Conservation (phyloP, 1,140 invertebrate genomes). For the Drosophila azteca region DNA sequence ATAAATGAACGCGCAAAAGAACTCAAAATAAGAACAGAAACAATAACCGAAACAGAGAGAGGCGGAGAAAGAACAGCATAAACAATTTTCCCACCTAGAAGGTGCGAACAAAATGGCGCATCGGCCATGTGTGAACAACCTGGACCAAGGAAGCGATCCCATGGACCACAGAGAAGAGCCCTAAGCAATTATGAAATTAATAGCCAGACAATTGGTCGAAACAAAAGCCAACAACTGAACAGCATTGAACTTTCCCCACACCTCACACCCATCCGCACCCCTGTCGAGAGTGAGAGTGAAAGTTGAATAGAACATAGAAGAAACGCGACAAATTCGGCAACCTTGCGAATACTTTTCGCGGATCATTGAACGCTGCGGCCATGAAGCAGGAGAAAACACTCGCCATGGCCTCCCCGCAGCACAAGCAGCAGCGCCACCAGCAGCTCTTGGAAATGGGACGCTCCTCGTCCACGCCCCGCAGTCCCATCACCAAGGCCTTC, state of each 20-base stretch:
- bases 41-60: conserved; percentile 4
- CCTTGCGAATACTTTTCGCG: conserved; percentile 33
- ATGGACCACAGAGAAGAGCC: conserved; percentile 21
- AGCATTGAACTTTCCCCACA: conserved; percentile 47
- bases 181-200: conserved; percentile 79
- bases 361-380: conserved; percentile 57
- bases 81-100: conserved; percentile 40
- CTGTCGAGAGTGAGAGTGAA: background rate
- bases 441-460: conserved; percentile 36
- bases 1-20: conserved; percentile 43
- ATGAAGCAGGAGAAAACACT: conserved; percentile 73
- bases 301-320: conserved; percentile 10
- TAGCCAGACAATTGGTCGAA: conserved; percentile 72
- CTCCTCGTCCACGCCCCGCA: conserved; percentile 45
- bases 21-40: conserved; percentile 13
- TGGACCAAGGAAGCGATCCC: conserved; percentile 50
- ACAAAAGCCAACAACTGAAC: conserved; percentile 48
- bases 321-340: conserved; percentile 41
- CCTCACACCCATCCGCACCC: no score
- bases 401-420: conserved; percentile 45
- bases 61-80: conserved; percentile 25
- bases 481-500: conserved; percentile 82
- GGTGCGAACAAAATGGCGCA: conserved; percentile 53
- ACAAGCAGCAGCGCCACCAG: conserved; percentile 37
- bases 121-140: conserved; percentile 67